Conservation (phyloP, 2,797 vertebrate species). For the Lemur catta region DNA sequence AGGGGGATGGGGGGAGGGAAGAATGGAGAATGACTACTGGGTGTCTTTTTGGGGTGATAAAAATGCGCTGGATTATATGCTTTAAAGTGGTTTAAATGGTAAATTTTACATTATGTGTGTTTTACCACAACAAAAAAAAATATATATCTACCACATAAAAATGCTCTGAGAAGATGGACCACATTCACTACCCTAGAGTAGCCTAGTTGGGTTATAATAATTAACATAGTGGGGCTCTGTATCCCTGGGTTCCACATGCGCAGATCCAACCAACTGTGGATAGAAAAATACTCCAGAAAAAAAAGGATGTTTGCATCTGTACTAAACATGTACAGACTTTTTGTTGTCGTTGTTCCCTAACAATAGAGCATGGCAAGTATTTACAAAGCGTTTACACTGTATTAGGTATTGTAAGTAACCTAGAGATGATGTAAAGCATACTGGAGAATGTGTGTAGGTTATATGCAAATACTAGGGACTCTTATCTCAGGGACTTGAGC, state of each 20-base stretch:
- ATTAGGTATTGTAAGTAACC: background rate
- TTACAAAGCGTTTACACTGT: background rate
- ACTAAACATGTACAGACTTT: background rate
- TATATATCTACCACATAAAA: background rate
- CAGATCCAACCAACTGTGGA: background rate
- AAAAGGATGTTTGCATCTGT: background rate
- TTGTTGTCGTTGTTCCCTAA: background rate
- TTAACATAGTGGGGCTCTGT: background rate
- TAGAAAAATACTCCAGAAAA: background rate
- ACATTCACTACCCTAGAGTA: background rate
- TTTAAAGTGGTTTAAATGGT: background rate
- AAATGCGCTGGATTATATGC: background rate
- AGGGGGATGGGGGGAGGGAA: background rate
- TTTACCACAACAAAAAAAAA: background rate
- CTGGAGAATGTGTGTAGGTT: background rate
- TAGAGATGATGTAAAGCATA: background rate
- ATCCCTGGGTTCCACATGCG: background rate
- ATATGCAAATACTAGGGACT: background rate
- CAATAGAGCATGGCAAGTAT: background rate
- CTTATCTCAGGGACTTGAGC: background rate
- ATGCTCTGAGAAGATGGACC: background rate
- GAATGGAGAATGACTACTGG: background rate
- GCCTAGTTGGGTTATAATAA: background rate
- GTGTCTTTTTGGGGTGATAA: background rate
- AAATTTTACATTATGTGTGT: conserved; percentile 9